phyloP scores from a whole-genome alignment of 2,797 vertebrate genomes.

The Muraenolepis orangiensis region DNA sequence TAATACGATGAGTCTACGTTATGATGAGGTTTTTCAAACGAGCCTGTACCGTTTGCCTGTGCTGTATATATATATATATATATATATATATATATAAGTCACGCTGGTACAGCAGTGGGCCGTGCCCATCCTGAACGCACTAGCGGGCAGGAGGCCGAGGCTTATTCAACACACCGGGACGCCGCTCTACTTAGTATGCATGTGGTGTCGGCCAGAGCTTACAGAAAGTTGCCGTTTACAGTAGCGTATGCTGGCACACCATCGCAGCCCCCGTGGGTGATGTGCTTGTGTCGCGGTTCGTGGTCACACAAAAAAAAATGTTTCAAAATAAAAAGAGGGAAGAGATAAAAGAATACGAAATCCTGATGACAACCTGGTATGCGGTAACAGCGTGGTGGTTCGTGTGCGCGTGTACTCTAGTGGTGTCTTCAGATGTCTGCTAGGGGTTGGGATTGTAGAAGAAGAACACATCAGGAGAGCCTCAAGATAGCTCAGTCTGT shows the following conservation, averaged over 20 bases:
- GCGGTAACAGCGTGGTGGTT: too few species aligned
- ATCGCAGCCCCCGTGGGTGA: neutral
- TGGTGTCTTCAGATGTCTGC: too few species aligned
- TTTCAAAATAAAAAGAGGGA: neutral
- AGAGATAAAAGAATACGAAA: slow-evolving; percentile 20
- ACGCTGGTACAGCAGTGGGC: neutral
- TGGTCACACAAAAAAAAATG: neutral
- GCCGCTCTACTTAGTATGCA: slow-evolving; percentile 9
- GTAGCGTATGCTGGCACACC: neutral
- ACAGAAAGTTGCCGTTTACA: neutral
- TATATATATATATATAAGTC: too few species aligned
- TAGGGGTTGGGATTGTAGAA: too few species aligned
- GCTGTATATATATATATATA: too few species aligned
- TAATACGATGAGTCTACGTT: neutral
- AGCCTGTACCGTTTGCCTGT: neutral
- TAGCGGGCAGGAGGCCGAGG: neutral
- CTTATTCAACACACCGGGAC: neutral
- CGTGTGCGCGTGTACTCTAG: too few species aligned
- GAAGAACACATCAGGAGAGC: too few species aligned
- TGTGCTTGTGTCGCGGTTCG: neutral
- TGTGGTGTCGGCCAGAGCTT: neutral
- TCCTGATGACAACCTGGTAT: too few species aligned
- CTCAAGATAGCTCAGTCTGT: too few species aligned
- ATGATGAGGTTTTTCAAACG: neutral
- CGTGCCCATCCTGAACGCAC: neutral